phyloP scores from a whole-genome alignment of 2,113 vertebrate species.

The Microcebus griseorufus region DNA sequence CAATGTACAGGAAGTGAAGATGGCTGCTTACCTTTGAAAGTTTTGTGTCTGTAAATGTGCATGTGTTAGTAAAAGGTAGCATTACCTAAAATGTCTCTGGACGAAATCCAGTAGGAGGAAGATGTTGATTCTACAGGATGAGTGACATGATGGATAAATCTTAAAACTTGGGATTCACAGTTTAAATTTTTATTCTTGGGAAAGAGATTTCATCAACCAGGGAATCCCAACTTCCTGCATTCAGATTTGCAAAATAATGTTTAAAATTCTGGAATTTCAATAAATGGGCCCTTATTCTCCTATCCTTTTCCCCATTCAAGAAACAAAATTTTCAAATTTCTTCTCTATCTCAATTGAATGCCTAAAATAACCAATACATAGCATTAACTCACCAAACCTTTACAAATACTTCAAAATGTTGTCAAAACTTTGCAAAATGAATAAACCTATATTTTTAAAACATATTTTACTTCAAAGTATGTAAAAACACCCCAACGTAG shows the following conservation, averaged over 20 bases:
- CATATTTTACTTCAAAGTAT: neutral
- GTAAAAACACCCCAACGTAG: neutral
- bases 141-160: neutral
- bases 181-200: conserved; percentile 20
- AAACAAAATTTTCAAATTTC: conserved; percentile 13
- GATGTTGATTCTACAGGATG: neutral
- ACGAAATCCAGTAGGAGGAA: conserved; percentile 37
- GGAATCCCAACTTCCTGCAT: neutral
- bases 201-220: neutral
- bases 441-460: neutral
- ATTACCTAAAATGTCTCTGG: neutral
- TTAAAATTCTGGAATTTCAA: neutral
- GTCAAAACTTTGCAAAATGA: neutral
- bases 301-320: conserved; percentile 2
- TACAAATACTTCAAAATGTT: conserved; percentile 16
- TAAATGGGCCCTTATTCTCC: neutral
- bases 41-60: neutral
- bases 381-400: neutral
- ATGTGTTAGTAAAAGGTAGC: neutral
- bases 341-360: neutral
- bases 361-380: conserved; percentile 35
- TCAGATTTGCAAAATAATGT: neutral
- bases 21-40: neutral
- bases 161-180: conserved; percentile 2
- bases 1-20: neutral